phyloP scores from a whole-genome alignment of 2,113 vertebrate species.

The Excalfactoria chinensis region DNA sequence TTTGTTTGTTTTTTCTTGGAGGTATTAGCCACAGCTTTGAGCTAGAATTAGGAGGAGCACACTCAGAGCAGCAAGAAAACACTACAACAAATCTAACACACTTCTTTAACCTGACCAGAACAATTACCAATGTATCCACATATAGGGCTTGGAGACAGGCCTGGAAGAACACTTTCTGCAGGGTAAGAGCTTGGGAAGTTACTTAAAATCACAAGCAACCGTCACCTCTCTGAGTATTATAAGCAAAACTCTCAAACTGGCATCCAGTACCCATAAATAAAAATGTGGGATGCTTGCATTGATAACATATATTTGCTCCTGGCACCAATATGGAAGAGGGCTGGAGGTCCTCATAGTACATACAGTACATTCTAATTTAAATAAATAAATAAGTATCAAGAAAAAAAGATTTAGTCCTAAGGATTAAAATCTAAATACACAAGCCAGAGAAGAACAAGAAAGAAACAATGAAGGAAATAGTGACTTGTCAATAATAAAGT shows the following conservation, averaged over 20 bases:
- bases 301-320: accelerated
- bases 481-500: background rate
- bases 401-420: background rate
- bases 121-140: background rate
- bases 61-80: background rate
- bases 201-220: background rate
- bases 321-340: background rate
- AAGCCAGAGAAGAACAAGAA: background rate
- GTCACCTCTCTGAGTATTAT: accelerated
- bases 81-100: background rate
- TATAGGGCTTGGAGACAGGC: background rate
- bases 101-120: background rate
- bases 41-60: background rate
- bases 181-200: background rate
- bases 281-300: background rate
- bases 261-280: background rate
- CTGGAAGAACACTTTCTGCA: background rate
- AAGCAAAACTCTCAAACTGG: background rate
- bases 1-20: background rate
- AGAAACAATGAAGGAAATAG: background rate
- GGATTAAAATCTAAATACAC: background rate
- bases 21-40: background rate
- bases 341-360: background rate
- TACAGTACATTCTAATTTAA: background rate
- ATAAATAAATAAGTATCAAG: background rate